Evolutionary conservation across 2,113 vertebrate genomes (phyloP).

Genomic region (Corythornis cristatus): DNA sequence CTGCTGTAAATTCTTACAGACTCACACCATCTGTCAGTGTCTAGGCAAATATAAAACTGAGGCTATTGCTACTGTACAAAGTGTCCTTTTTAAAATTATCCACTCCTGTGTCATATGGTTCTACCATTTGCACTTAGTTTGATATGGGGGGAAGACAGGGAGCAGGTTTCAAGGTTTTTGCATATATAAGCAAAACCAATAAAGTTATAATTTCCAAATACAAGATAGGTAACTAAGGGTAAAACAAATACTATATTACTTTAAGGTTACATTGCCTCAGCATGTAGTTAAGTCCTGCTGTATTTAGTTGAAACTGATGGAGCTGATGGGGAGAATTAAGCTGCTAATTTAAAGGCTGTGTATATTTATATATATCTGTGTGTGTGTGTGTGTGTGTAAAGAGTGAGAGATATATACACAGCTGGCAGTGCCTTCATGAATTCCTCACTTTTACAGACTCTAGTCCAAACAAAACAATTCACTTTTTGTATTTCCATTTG

Average conservation of each 20-base stretch:
- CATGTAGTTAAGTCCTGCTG: not conserved
- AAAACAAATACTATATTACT: not conserved
- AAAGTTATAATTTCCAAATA: not conserved
- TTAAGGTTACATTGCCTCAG: not conserved
- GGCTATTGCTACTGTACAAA: slow-evolving; percentile 6
- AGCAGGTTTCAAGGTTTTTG: not conserved
- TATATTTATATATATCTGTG: too few relatives aligned
- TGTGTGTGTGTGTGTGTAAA: not conserved
- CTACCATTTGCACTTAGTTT: not conserved
- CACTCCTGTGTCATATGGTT: not conserved
- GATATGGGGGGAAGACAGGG: not conserved
- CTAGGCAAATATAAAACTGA: slow-evolving; percentile 37
- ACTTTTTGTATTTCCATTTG: not conserved
- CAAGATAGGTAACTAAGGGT: not conserved
- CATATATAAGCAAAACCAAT: not conserved
- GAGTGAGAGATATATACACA: not conserved
- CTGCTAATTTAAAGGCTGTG: not conserved
- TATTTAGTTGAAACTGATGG: not conserved
- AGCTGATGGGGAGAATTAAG: not conserved
- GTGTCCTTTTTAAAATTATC: slow-evolving; percentile 20
- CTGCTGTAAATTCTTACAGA: slow-evolving; percentile 31
- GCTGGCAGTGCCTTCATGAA: not conserved
- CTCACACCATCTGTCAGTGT: slow-evolving; percentile 45
- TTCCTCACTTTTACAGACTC: not conserved
- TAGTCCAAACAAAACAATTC: not conserved